Base-by-base conservation (phyloP, 2,888 invertebrate genomes). In the Amblyjoppa fuscipennis region DNA sequence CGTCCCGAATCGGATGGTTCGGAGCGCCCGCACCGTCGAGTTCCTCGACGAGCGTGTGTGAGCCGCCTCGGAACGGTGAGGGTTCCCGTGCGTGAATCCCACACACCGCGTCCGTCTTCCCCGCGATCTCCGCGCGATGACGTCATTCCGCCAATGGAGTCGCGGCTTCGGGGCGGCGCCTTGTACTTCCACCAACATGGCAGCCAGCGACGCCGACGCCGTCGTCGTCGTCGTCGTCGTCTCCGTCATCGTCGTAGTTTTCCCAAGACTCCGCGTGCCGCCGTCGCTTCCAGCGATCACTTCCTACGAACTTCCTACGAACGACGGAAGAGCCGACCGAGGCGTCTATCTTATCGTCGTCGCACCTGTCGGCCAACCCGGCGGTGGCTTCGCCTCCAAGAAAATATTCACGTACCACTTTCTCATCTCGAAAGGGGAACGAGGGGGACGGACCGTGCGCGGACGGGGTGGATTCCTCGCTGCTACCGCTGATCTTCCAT, bases 111-210 rank as follows among this genome's bases (percentile, higher is more conserved):
- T 45, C 9, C 56, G 51, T 16, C 31, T 76, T 80, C 49, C 76
- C 79, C 85, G 83, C 77, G 83, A 84, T 80, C 80, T 78, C 83
- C 82, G 79, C 74, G 64, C 49, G 80, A 82, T 89, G 85, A 88
- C 89, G 88, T 88, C 87, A 88, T 16, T 45, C 85, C 78, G 76
- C 93, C 93, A 94, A 94, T 93, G 88, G 89, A 88, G 86, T 86
- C 82, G 88, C 88, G 89, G 89, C 90, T 88, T 85, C 87, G 91
- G 93, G 93, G 93, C 93, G 93, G 93, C 91, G 93, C 93, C 92
- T 91, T 88, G 70, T 83, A 59, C 89, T 87, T 77, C 90, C 88
- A 88, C 93, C 93, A 93, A 93, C 92, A 93, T 93, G 93, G 93
- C 92, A 93, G 92, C 90, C 89, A 83, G 88, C 85, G 56, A 83